Evolutionary conservation across 2,797 vertebrate genomes (phyloP), one percentile per base, ranked within the genome.

Genomic region (Gobionotothen gibberifrons): DNA sequence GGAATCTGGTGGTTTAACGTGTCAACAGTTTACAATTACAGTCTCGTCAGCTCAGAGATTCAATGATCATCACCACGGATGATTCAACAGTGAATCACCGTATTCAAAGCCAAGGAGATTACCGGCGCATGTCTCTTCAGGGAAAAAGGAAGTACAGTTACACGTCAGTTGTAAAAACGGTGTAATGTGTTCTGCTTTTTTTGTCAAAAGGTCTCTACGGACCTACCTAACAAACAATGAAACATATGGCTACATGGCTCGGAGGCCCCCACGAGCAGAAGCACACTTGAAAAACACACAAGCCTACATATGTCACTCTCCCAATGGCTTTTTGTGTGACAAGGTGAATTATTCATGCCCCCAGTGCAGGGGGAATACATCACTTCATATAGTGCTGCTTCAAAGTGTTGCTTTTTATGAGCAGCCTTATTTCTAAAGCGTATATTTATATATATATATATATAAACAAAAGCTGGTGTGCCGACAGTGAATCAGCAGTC

Each of bases 351-450:
- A 92, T 93, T 92, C 87, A 92, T 87, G 78, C 60, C 68, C 71
- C 47, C 51, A 36, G 86, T 87, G 71, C 71, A 83, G 85, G 85
- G 74, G 81, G 80, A 82, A 90, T 90, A 88, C 84, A 91, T 93
- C 91, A 91, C 79, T 58, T 84, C 53, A 19, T 82, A 84, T 76
- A 82, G 81, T 61, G 70, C 83, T 62, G 73, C 89, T 90, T 93
- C 85, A 92, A 92, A 92, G 86, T 83, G 89, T 77, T 74, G 86
- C 74, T 82, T 92, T 92, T 90, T 92, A 91, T 90, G 93, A 95
- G 93, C 94, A 91, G 94, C 92, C 92, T 92, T 95, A 95, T 94
- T 96, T 96, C 94, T 94, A 92, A 67, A 89, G 84, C 88, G 84
- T 83, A 85, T 73, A 46, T 40, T 22, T 22, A 22, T 22, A 22